Evolutionary conservation across 2,888 invertebrate genomes (phyloP), one percentile per base, ranked within the genome.

Genomic region (Trachelus troglodyta): DNA sequence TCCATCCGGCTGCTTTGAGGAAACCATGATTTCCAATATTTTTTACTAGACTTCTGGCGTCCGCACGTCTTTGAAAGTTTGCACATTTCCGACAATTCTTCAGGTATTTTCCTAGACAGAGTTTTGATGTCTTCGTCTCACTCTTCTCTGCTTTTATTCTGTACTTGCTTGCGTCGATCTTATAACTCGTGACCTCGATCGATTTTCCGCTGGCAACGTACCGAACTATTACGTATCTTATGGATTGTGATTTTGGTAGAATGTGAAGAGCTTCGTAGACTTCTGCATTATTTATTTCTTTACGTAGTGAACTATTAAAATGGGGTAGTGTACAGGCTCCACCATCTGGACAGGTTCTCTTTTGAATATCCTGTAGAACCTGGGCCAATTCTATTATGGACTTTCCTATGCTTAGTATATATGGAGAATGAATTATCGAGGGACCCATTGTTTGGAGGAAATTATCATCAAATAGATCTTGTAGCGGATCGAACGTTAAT

Each of bases 1-100:
- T 93, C 94, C 95, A 95, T 2, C 90, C 81, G 91, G 93, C 82
- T 3, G 85, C 69, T 79, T 88, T 90, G 73, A 91, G 73, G 56
- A 83, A 78, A 78, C 81, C 78, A 30, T 76, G 75, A 11, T 79
- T 76, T 23, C 69, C 34, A 31, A 30, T 23, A 31, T 56, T 69
- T 73, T 79, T 40, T n/a, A 40, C 73, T n/a, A 37, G 75, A 56
- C 73, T 69, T 15, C 75, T 30, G 12, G 15, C 31, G 40, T 81
- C 79, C 23, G 75, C 37, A 30, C 74, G 81, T 23, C 77, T 74
- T 40, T 83, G 83, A 35, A 90, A 90, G 83, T 91, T 91, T 1
- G 81, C 77, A 74, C 91, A 91, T 31, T 84, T 82, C 23, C 84
- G 82, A 80, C 91, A 91, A 33, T 85, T 87, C 56, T 80, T 83